Conservation (phyloP, 2,113 vertebrate genomes). For the Capra hircus region DNA sequence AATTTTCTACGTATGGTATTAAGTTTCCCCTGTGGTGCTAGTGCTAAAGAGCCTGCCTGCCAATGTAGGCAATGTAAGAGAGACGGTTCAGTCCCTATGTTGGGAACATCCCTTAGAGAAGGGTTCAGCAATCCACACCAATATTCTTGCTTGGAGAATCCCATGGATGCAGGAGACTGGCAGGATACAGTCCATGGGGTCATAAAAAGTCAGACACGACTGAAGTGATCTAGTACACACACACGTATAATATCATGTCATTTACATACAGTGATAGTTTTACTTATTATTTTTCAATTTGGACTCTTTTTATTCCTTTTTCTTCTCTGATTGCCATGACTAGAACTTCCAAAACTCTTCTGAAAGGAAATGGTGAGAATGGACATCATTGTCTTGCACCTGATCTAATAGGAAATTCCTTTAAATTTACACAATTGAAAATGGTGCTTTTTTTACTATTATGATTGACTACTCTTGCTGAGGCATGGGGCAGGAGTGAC, state of each 20-base stretch:
- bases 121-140: neutral
- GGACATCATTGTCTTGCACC: neutral
- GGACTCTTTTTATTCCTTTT: neutral
- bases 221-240: neutral
- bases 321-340: neutral
- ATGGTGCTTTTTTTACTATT: neutral
- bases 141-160: neutral
- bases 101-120: neutral
- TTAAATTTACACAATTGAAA: neutral
- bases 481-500: neutral
- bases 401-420: neutral
- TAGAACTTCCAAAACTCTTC: neutral
- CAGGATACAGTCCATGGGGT: fast-evolving
- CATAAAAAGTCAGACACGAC: neutral
- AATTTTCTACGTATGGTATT: neutral
- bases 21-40: neutral
- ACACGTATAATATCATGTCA: neutral
- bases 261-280: neutral
- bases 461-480: neutral
- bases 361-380: neutral
- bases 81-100: neutral
- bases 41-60: neutral
- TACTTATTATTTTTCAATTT: neutral
- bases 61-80: neutral
- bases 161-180: neutral